A percentile compares a stretch with the other conserved stretches of the same genome.
Conservation (phyloP, 2,888 invertebrate species). For the Oscheius sp. region DNA sequence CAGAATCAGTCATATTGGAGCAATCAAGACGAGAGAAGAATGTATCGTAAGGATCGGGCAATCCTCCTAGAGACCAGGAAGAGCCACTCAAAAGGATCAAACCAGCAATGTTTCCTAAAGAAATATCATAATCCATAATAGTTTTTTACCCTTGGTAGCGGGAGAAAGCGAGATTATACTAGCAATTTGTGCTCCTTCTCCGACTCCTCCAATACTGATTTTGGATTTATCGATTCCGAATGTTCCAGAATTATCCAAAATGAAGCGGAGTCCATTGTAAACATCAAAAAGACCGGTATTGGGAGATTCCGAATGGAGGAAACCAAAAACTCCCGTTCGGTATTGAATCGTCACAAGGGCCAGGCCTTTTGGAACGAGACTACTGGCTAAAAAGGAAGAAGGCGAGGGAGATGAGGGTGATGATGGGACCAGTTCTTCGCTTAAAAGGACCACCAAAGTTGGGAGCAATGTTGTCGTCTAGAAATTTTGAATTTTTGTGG, state of each 20-base stretch:
- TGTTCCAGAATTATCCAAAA: background rate
- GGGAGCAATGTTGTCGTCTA: background rate
- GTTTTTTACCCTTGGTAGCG: background rate
- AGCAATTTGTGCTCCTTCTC: slow-evolving; percentile 15
- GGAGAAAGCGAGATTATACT: slow-evolving; percentile 13
- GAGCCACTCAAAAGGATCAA: slow-evolving; percentile 9
- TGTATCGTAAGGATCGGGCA: background rate
- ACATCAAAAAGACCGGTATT: slow-evolving; percentile 13
- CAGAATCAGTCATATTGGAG: background rate
- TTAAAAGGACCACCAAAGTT: background rate
- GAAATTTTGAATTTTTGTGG: background rate
- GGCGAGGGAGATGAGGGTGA: slow-evolving; percentile 2
- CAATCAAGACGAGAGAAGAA: slow-evolving; percentile 17
- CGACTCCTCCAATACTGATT: slow-evolving; percentile 4
- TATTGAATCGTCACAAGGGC: slow-evolving; percentile 9
- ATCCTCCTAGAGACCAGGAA: slow-evolving; percentile 4
- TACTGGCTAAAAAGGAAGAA: slow-evolving; percentile 8
- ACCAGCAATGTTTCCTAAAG: background rate
- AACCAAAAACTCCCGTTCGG: slow-evolving; percentile 3
- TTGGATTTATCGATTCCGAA: background rate
- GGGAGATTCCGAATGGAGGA: slow-evolving; percentile 3
- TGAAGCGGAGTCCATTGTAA: background rate
- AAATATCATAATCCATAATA: background rate
- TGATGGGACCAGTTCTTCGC: slow-evolving; percentile 12
- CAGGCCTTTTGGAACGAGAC: slow-evolving; percentile 7